Evolutionary conservation across 2,113 vertebrate species (phyloP).

Genomic region (Neotoma lepida): DNA sequence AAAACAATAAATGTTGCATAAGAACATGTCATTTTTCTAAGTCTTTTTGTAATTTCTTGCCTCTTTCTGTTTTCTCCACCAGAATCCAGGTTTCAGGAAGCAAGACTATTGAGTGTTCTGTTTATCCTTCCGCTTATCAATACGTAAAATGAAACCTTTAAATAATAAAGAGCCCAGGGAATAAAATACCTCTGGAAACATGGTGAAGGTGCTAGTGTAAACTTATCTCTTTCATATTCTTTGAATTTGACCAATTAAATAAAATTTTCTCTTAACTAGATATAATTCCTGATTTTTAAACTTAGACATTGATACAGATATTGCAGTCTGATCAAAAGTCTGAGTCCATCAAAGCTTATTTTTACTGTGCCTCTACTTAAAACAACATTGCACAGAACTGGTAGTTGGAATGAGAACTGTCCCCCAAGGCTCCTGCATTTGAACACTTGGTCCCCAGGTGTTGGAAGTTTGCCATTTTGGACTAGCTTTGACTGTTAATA

Average conservation of each 20-base stretch:
- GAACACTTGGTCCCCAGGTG: too few relatives aligned
- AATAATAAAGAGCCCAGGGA: background rate
- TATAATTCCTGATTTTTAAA: background rate
- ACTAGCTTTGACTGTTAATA: too few relatives aligned
- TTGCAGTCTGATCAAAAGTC: background rate
- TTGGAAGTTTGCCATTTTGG: background rate
- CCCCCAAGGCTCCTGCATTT: background rate
- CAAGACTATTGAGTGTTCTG: background rate
- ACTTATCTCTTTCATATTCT: background rate
- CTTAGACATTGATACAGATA: background rate
- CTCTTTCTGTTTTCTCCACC: background rate
- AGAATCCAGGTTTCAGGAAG: background rate
- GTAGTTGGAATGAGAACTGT: background rate
- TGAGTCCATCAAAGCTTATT: background rate
- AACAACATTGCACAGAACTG: background rate
- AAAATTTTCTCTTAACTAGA: background rate
- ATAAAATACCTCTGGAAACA: background rate
- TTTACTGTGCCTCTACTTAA: background rate
- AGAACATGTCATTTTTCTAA: rapidly evolving
- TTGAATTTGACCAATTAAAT: background rate
- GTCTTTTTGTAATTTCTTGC: background rate
- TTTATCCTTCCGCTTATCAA: background rate
- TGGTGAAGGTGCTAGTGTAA: background rate
- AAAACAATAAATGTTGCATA: background rate
- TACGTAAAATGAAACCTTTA: background rate